phyloP scores from a whole-genome alignment of 1,140 invertebrate species.

The Paraescarpia echinospica region DNA sequence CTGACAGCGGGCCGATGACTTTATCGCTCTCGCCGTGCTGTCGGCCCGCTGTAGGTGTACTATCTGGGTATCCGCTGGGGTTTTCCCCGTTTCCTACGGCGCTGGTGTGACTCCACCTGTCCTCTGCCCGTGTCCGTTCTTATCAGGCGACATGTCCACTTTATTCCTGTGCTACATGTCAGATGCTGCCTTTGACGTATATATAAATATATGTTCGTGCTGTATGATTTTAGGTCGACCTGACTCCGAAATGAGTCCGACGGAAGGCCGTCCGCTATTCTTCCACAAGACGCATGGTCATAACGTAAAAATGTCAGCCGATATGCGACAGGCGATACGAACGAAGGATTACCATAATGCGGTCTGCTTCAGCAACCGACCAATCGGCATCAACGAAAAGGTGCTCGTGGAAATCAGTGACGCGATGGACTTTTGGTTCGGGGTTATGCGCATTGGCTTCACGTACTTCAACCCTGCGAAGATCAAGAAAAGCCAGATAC shows the following conservation, averaged over 20 bases:
- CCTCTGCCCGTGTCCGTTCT: no score
- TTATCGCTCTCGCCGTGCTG: no score
- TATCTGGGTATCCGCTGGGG: no score
- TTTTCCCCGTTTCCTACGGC: no score
- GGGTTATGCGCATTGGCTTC: slow-evolving; percentile 93
- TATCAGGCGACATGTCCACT: no score
- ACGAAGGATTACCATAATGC: slow-evolving; percentile 96
- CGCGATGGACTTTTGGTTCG: slow-evolving; percentile 94
- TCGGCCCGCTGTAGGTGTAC: no score
- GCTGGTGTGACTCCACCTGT: no score
- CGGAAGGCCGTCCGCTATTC: slow-evolving; percentile 69
- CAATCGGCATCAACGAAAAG: slow-evolving; percentile 75
- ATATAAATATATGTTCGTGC: no score
- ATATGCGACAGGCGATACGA: slow-evolving; percentile 79
- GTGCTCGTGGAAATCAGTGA: slow-evolving; percentile 81
- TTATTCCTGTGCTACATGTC: no score
- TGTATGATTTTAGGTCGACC: slow-evolving; percentile 10
- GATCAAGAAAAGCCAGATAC: slow-evolving; percentile 71
- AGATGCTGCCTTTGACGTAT: no score
- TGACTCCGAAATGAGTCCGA: slow-evolving; percentile 21
- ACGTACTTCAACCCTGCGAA: slow-evolving; percentile 87
- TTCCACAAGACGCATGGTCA: slow-evolving; percentile 93
- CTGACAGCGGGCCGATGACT: no score
- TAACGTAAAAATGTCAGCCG: slow-evolving; percentile 81
- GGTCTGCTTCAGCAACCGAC: slow-evolving; percentile 90